These are phyloP conservation scores for Babylonia areolata DNA, from an alignment of 1,140 invertebrate genomes.

Conservation along the genomic window DNA sequence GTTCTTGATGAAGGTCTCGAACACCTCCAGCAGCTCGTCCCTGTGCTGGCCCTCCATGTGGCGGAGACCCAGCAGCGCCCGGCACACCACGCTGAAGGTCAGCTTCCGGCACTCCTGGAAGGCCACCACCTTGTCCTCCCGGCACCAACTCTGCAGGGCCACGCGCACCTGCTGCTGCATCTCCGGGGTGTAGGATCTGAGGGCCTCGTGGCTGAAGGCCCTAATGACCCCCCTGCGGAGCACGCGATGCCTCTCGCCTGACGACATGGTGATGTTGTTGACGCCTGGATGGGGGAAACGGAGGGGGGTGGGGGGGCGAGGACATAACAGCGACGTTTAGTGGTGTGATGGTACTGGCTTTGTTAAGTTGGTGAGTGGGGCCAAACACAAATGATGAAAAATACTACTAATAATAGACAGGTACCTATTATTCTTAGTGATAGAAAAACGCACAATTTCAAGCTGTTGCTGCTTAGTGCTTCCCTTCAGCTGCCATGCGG, in stretches of 20 bases:
- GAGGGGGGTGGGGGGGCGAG: too few species aligned
- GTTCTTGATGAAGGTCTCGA: constrained; percentile 54
- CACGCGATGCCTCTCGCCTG: constrained; percentile 52
- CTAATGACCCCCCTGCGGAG: constrained; percentile 58
- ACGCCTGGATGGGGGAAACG: neutral
- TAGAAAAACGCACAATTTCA: too few species aligned
- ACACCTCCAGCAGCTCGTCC: constrained; percentile 48
- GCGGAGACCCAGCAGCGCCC: constrained; percentile 59
- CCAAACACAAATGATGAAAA: too few species aligned
- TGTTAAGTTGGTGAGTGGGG: too few species aligned
- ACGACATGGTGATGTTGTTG: constrained; percentile 50
- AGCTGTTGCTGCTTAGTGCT: too few species aligned
- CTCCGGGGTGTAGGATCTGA: constrained; percentile 55
- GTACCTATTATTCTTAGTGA: too few species aligned
- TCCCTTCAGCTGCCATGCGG: too few species aligned
- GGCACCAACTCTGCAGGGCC: constrained; percentile 58
- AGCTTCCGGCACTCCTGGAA: constrained; percentile 62
- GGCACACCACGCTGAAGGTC: constrained; percentile 58
- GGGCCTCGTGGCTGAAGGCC: constrained; percentile 61
- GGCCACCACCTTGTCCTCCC: constrained; percentile 48
- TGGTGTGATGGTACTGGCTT: too few species aligned
- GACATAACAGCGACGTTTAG: constrained; percentile 49
- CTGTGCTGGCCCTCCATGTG: constrained; percentile 28
- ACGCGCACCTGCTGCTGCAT: constrained; percentile 53
- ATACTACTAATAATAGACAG: too few species aligned